These are phyloP conservation scores for Parauchenoglanis ngamensis DNA, from an alignment of 2,797 vertebrate species.

Conservation along the genomic window DNA sequence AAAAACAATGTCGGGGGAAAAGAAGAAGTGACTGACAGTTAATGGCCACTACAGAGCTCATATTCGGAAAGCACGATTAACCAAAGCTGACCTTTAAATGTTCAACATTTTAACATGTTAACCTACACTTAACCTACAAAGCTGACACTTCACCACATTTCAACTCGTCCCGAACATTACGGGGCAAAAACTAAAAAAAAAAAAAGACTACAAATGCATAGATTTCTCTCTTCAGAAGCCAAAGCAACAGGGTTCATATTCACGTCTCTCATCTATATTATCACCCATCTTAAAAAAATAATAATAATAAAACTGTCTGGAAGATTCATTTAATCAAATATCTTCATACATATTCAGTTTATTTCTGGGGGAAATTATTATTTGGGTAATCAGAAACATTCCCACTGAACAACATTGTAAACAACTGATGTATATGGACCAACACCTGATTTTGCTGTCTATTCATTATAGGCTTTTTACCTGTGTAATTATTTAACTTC, in stretches of 20 bases:
- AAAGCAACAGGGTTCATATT: not conserved
- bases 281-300: not conserved
- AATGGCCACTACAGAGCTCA: not conserved
- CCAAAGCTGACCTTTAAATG: constrained; percentile 3
- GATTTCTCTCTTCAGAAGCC: not conserved
- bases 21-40: constrained; percentile 8
- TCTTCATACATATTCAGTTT: not conserved
- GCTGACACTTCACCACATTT: not conserved
- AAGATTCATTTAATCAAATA: not conserved
- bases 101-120: not conserved
- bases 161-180: not conserved
- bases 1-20: not conserved
- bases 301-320: not conserved
- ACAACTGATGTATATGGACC: not conserved
- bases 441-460: not conserved
- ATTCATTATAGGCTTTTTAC: not conserved
- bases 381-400: no score
- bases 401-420: not conserved
- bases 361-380: not conserved
- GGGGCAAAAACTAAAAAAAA: not conserved
- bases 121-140: not conserved
- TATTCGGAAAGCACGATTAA: not conserved
- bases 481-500: not conserved
- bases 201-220: not conserved
- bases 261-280: no score